Conservation (phyloP, 2,113 vertebrate species). For the Lagenorhynchus albirostris region DNA sequence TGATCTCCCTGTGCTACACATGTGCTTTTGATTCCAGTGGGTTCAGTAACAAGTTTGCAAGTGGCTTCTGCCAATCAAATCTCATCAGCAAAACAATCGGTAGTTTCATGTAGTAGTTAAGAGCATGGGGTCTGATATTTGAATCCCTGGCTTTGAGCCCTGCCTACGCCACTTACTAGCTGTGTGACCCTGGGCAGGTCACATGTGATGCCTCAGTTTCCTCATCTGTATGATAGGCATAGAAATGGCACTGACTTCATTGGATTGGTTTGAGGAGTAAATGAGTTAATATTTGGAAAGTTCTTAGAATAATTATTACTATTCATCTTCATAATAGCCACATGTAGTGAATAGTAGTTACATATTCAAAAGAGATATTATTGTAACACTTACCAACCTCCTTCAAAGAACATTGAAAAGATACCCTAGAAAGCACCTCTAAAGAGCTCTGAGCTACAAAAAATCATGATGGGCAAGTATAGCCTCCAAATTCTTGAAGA, state of each 20-base stretch:
- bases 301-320: background rate
- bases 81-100: background rate
- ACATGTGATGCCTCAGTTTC: background rate
- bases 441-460: background rate
- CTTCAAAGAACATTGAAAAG: background rate
- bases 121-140: background rate
- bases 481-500: background rate
- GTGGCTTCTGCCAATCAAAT: background rate
- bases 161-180: background rate
- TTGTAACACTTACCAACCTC: background rate
- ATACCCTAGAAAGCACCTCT: background rate
- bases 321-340: background rate
- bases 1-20: background rate
- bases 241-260: background rate
- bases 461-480: background rate
- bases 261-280: background rate
- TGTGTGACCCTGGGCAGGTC: background rate
- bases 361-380: background rate
- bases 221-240: background rate
- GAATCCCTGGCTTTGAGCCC: background rate
- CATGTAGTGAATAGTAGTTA: background rate
- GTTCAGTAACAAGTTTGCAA: background rate
- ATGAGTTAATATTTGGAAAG: background rate
- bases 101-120: background rate
- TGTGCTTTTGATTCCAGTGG: background rate